Conservation (phyloP, 2,888 invertebrate species). For the Eulithis prunata region DNA sequence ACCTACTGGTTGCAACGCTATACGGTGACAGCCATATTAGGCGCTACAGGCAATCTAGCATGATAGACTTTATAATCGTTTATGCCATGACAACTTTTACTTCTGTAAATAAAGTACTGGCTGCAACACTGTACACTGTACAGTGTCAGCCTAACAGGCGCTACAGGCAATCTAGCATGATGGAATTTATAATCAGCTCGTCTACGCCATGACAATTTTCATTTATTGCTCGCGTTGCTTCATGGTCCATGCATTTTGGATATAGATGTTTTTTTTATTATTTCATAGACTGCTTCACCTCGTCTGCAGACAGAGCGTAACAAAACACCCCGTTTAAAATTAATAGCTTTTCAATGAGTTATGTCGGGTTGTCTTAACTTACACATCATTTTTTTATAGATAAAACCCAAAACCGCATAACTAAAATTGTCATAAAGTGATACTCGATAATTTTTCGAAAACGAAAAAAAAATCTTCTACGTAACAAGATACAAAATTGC, state of each 20-base stretch:
- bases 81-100: slow-evolving; percentile 66
- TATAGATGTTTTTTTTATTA: slow-evolving; percentile 27
- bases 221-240: slow-evolving; percentile 53
- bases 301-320: background rate
- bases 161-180: slow-evolving; percentile 58
- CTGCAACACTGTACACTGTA: slow-evolving; percentile 1
- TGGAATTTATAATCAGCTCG: slow-evolving; percentile 78
- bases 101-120: slow-evolving; percentile 40
- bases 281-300: background rate
- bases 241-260: slow-evolving; percentile 69
- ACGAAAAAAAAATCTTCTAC: too few species aligned
- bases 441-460: too few species aligned
- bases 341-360: too few species aligned
- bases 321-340: too few species aligned
- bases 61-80: slow-evolving; percentile 70
- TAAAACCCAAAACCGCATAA: too few species aligned
- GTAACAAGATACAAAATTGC: too few species aligned
- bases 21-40: slow-evolving; percentile 39
- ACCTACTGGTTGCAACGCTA: background rate
- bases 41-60: slow-evolving; percentile 58
- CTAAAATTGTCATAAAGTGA: too few species aligned
- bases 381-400: too few species aligned
- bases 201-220: slow-evolving; percentile 66
- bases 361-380: too few species aligned
- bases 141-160: slow-evolving; percentile 34